Conservation (phyloP, 2,113 vertebrate genomes). For the Phaethon lepturus region DNA sequence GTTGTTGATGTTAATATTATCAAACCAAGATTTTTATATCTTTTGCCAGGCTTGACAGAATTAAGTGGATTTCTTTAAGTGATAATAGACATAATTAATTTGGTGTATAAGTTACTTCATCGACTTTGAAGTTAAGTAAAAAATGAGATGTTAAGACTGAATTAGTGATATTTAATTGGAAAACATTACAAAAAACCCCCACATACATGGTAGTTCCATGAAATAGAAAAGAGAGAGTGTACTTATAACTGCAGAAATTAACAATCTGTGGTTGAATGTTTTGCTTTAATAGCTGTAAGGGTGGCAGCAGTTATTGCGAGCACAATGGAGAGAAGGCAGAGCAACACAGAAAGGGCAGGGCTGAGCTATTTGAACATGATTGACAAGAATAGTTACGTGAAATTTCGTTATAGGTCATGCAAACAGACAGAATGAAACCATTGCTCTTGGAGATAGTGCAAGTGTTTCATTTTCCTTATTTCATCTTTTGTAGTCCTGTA, state of each 20-base stretch:
- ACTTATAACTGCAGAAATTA: conserved; percentile 12
- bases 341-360: conserved; percentile 20
- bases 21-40: conserved; percentile 45
- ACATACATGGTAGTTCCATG: not conserved
- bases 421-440: conserved; percentile 45
- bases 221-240: not conserved
- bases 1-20: conserved; percentile 51
- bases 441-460: conserved; percentile 6
- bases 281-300: conserved; percentile 4
- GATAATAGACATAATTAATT: conserved; percentile 72
- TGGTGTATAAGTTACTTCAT: conserved; percentile 43
- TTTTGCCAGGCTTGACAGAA: conserved; percentile 57
- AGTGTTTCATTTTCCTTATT: conserved; percentile 26
- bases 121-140: conserved; percentile 52
- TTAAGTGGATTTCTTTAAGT: conserved; percentile 65
- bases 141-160: conserved; percentile 61
- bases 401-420: conserved; percentile 64
- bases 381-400: conserved; percentile 67
- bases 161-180: conserved; percentile 58
- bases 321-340: conserved; percentile 16
- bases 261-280: conserved; percentile 20
- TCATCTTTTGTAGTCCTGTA: conserved; percentile 21
- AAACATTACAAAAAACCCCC: conserved; percentile 46
- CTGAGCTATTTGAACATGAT: conserved; percentile 51
- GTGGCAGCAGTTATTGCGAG: not conserved